Evolutionary conservation across 2,888 invertebrate species (phyloP), one percentile per base, ranked within the genome.

Genomic region (Tyria jacobaeae): DNA sequence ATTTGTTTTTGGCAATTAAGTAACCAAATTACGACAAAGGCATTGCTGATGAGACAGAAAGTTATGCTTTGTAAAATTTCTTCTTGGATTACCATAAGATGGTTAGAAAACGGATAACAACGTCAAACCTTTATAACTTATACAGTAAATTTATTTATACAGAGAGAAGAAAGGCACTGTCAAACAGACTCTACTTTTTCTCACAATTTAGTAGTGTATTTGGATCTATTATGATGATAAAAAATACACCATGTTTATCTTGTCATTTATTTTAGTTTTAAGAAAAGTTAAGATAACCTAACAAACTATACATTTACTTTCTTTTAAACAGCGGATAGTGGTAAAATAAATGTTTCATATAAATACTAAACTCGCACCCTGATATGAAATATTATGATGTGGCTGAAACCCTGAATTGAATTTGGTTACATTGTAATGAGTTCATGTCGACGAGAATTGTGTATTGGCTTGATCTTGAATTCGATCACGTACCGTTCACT

Each of bases 341-440:
- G 62, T 69, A 71, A 78, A 82, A 84, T 82, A 79, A 82, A 81
- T 81, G 67, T 79, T 78, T 79, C 76, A 77, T 78, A 85, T 81
- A 83, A 83, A 82, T 83, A 86, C 83, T 84, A 85, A 84, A 80
- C 81, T 80, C 75, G 80, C 78, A 73, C 71, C 74, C n/a, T n/a
- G 81, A 83, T 81, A 89, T 89, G 89, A 88, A 91, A 90, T 91
- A 89, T 91, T 89, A 87, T 87, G 88, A 91, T 88, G 86, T 84
- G 88, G 87, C 82, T 82, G 83, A 78, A 81, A 84, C 82, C 78
- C 86, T 87, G 91, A 91, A 92, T 92, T 91, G 90, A 91, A 92
- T 92, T 91, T 88, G 89, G 91, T 89, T 91, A 89, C 85, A 88
- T 85, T 89, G 87, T 92, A 92, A 93, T 92, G 91, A 92, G 89